Percentiles rank a stretch among this genome's conserved stretches.
phyloP scores from a whole-genome alignment of 1,140 invertebrate species.

The Drosophila busckii region DNA sequence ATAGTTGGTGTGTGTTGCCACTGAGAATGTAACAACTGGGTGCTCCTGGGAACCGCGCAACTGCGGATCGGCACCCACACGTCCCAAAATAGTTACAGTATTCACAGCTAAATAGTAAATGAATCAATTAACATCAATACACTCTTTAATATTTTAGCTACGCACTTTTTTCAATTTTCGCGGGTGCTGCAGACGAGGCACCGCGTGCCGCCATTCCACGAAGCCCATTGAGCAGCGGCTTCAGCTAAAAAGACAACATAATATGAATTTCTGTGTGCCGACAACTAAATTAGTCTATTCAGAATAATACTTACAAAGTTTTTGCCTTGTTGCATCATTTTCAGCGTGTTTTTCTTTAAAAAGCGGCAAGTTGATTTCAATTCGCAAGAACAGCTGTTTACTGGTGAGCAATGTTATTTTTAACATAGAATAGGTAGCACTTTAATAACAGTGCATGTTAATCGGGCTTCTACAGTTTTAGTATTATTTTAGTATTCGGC shows the following conservation, averaged over 20 bases:
- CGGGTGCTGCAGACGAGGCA: conserved; percentile 48
- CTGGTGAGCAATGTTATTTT: neutral
- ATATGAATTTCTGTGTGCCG: too few species aligned
- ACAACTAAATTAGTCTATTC: too few species aligned
- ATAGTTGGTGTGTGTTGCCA: conserved; percentile 93
- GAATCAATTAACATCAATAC: neutral
- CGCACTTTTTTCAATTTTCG: conserved; percentile 76
- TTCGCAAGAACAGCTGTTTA: conserved; percentile 21
- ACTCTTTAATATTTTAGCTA: conserved; percentile 1
- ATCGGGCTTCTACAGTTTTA: too few species aligned
- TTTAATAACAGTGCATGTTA: too few species aligned
- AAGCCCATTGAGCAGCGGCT: conserved; percentile 39
- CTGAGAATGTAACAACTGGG: conserved; percentile 92
- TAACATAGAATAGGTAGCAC: too few species aligned
- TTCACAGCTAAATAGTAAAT: conserved; percentile 85
- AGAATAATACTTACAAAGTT: conserved; percentile 32
- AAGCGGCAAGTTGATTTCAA: conserved; percentile 17
- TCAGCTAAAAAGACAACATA: conserved; percentile 18
- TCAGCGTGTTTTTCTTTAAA: conserved; percentile 17
- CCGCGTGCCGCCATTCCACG: conserved; percentile 42
- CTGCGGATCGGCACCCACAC: conserved; percentile 92
- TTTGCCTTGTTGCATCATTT: conserved; percentile 63
- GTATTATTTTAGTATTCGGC: too few species aligned
- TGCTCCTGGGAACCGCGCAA: conserved; percentile 88
- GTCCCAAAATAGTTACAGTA: conserved; percentile 90